Base-by-base conservation (phyloP, 2,888 invertebrate species). In the Eremobia ochroleuca region DNA sequence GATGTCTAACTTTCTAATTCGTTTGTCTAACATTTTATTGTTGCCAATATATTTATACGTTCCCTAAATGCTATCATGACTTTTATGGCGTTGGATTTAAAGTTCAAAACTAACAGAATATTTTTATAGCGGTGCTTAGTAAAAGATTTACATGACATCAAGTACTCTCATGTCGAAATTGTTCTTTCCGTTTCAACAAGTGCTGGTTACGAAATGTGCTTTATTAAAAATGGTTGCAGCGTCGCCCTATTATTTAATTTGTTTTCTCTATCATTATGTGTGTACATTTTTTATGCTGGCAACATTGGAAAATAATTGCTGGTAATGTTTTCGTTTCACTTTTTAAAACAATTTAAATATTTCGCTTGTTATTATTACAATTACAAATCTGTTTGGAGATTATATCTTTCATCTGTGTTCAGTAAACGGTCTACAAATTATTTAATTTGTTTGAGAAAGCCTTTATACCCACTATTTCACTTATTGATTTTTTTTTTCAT, bases 1-100 rank as follows among this genome's bases (percentile, higher is more conserved):
- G 82, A 76, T 83, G 90, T 91, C 80, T 81, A 79, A 92, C 94
- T 94, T 94, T 94, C 93, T 90, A 91, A 94, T 94, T 94, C 91
- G 80, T 92, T 94, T 92, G 92, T 92, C 86, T 91, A 91, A 89
- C 86, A 89, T 90, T 88, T 88, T 88, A 84, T 81, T 86, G 81
- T 75, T 75, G 86, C 89, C 79, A 88, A 81, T 70, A 76, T 88
- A 71, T 49, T 77, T 70, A 61, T 64, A 40, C 71, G 74, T 37
- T 4, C n/a, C 73, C 37, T 43, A 25, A 34, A 61, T 18, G 34
- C 28, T 74, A 85, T 62, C 31, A 40, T 74, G 64, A 49, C 71
- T 82, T 72, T 73, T 90, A 90, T 81, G 2, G 0, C 0, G 0
- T 15, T 40, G 0, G 2, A 0, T 0, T 66, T 88, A 90, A 80